A percentile compares a stretch with the other conserved stretches of the same genome.
Evolutionary conservation across 2,797 vertebrate species (phyloP).

Genomic region (Phaenicophaeus curvirostris): DNA sequence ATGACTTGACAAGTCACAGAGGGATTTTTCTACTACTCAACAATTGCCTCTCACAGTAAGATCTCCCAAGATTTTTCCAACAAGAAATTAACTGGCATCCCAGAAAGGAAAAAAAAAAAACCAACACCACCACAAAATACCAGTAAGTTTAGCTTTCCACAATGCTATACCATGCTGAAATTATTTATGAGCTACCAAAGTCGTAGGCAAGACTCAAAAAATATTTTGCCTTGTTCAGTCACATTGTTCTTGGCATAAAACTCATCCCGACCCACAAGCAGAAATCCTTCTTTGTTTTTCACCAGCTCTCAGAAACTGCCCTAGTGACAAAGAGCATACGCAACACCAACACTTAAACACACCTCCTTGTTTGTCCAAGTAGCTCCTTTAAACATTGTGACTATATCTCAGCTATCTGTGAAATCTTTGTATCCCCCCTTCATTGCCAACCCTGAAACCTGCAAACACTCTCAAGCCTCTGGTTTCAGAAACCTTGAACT

Average conservation of each 20-base stretch:
- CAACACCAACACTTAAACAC: neutral
- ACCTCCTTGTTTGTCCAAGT: neutral
- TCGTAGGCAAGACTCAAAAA: neutral
- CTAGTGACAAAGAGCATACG: neutral
- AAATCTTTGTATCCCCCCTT: neutral
- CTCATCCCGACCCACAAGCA: neutral
- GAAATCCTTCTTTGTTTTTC: neutral
- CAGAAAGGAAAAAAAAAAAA: neutral
- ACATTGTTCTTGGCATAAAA: neutral
- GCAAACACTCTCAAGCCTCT: neutral
- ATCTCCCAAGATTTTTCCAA: neutral
- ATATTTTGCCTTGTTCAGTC: neutral
- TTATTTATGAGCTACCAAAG: neutral
- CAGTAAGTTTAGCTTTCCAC: neutral
- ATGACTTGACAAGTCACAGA: neutral
- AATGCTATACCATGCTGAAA: neutral
- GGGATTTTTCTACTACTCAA: neutral
- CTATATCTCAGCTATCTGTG: neutral
- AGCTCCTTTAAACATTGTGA: neutral
- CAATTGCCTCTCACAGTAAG: neutral
- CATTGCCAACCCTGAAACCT: neutral
- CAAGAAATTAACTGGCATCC: neutral
- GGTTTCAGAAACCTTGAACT: conserved; percentile 10
- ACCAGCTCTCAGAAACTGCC: neutral
- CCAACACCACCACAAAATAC: neutral